phyloP scores from a whole-genome alignment of 2,888 invertebrate genomes.

The Drosophila birchii region DNA sequence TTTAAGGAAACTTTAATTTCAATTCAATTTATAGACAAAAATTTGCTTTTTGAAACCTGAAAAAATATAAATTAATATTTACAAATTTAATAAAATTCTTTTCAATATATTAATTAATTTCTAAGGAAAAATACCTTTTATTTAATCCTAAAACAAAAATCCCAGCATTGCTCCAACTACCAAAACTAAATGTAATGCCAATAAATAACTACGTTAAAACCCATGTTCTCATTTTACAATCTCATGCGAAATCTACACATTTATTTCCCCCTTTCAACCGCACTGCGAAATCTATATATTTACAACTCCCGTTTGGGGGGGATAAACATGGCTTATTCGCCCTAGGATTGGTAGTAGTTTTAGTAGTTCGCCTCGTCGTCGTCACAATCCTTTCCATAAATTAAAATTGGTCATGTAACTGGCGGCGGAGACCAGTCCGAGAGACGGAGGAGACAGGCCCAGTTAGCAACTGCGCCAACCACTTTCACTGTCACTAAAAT shows the following conservation, averaged over 20 bases:
- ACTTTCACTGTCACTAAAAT: slow-evolving; percentile 77
- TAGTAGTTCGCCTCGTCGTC: slow-evolving; percentile 1
- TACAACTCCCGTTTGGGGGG: slow-evolving; percentile 17
- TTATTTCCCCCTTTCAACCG: neutral
- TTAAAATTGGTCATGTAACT: slow-evolving; percentile 49
- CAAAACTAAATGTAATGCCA: slow-evolving; percentile 1
- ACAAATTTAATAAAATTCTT: too few species aligned
- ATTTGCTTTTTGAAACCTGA: too few species aligned
- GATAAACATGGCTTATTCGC: slow-evolving; percentile 24
- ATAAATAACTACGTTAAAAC: slow-evolving; percentile 1
- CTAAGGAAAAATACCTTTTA: too few species aligned
- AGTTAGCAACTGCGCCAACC: slow-evolving; percentile 61
- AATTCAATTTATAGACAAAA: too few species aligned
- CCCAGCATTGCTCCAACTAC: too few species aligned
- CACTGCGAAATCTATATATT: neutral
- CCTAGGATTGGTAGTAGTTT: slow-evolving; percentile 17
- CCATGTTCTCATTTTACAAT: slow-evolving; percentile 10
- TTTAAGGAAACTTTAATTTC: neutral
- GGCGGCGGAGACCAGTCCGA: slow-evolving; percentile 18
- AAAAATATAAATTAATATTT: too few species aligned
- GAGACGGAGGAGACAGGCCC: slow-evolving; percentile 30
- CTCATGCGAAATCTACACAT: slow-evolving; percentile 7
- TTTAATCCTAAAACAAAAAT: neutral
- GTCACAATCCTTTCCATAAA: slow-evolving; percentile 43
- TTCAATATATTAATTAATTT: too few species aligned